These are phyloP conservation scores for Conus ventricosus DNA, from an alignment of 1,140 invertebrate genomes.

Conservation along the genomic window DNA sequence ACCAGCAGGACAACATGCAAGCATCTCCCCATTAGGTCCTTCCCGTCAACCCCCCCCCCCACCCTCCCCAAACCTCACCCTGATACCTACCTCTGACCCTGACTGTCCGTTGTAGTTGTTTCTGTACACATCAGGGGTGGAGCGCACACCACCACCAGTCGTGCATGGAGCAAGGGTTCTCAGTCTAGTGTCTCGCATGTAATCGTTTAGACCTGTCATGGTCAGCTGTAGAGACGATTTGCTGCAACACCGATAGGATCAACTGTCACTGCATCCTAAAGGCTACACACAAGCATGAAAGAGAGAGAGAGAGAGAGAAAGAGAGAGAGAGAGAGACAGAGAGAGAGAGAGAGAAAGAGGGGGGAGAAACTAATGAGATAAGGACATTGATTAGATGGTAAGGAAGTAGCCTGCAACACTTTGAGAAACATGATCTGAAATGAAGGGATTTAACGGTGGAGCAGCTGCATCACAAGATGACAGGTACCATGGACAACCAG, in stretches of 20 bases:
- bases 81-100: too few species aligned
- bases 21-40: too few species aligned
- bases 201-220: slow-evolving; percentile 19
- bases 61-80: too few species aligned
- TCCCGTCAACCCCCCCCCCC: too few species aligned
- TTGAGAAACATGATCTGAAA: not conserved
- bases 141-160: not conserved
- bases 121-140: not conserved
- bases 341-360: not conserved
- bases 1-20: too few species aligned
- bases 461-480: too few species aligned
- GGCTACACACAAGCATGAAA: too few species aligned
- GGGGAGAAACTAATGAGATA: not conserved
- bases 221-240: slow-evolving; percentile 25
- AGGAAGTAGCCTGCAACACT: too few species aligned
- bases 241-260: slow-evolving; percentile 5
- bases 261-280: not conserved
- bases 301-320: too few species aligned
- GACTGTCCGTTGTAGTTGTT: not conserved
- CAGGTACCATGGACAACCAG: too few species aligned
- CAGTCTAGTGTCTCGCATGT: slow-evolving; percentile 24
- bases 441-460: too few species aligned
- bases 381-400: too few species aligned
- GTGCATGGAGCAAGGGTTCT: slow-evolving; percentile 15
- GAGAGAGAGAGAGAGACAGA: not conserved